Percentiles rank a stretch among this genome's conserved stretches.
These are phyloP conservation scores for Pampusana beccarii DNA, from an alignment of 2,113 vertebrate genomes.

Conservation along the genomic window DNA sequence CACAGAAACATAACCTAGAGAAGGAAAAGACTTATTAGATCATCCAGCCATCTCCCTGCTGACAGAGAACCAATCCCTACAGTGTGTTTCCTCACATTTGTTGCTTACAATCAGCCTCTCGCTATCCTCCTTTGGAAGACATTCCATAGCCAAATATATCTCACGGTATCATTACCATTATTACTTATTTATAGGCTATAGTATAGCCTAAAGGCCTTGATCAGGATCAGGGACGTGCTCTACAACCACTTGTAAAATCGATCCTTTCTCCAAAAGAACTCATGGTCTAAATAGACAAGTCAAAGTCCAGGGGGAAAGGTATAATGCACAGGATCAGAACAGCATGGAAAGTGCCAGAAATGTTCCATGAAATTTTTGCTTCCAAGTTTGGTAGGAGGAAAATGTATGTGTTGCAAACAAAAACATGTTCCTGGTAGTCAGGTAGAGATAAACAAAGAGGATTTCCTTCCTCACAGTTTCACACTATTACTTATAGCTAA, in stretches of 20 bases:
- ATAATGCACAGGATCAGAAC: not conserved
- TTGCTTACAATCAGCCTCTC: slow-evolving; percentile 37
- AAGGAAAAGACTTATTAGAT: slow-evolving; percentile 58
- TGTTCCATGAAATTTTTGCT: not conserved
- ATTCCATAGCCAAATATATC: slow-evolving; percentile 37
- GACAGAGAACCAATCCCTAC: slow-evolving; percentile 5
- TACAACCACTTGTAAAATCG: not conserved
- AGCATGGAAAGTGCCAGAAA: not conserved
- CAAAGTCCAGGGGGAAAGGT: not conserved
- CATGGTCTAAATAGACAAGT: not conserved
- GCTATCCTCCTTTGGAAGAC: slow-evolving; percentile 20
- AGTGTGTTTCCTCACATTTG: slow-evolving; percentile 31
- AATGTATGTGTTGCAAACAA: not conserved
- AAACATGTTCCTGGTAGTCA: not conserved
- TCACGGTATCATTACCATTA: slow-evolving; percentile 27
- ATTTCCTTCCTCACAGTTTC: not conserved
- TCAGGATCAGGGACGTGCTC: slow-evolving; percentile 7
- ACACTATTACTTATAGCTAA: not conserved
- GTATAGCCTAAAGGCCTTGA: slow-evolving; percentile 12
- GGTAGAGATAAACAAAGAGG: not conserved
- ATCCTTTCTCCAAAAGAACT: not conserved
- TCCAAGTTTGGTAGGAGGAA: not conserved
- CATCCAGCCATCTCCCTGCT: slow-evolving; percentile 34
- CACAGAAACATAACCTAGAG: slow-evolving; percentile 51
- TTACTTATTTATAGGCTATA: slow-evolving; percentile 31